A percentile compares a stretch with the other conserved stretches of the same genome.
Conservation (phyloP, 1,140 invertebrate species). For the Temnothorax longispinosus region DNA sequence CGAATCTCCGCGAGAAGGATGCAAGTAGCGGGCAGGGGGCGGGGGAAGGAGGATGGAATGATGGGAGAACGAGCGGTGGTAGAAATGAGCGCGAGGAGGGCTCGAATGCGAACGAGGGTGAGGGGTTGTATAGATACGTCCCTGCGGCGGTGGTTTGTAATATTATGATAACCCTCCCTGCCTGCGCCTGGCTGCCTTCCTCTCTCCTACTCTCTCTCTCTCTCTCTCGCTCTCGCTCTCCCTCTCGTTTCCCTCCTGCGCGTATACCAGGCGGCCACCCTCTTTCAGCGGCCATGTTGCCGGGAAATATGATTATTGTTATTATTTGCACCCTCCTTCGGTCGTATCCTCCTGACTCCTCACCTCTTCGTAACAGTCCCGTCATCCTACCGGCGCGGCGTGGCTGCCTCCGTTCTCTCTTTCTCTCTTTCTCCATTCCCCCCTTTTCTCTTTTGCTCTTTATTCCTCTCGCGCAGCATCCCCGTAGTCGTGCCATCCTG, state of each 20-base stretch:
- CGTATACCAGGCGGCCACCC: slow-evolving; percentile 78
- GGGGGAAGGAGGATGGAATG: neutral
- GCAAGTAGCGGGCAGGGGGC: neutral
- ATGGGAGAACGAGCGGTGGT: slow-evolving; percentile 23
- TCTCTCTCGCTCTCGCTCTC: slow-evolving; percentile 64
- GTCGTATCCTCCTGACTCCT: slow-evolving; percentile 79
- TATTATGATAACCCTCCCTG: slow-evolving; percentile 85
- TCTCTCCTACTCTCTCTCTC: slow-evolving; percentile 57
- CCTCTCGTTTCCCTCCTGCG: slow-evolving; percentile 70
- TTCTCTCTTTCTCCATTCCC: slow-evolving; percentile 21
- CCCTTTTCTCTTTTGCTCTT: slow-evolving; percentile 41
- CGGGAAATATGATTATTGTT: slow-evolving; percentile 86
- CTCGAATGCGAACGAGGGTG: slow-evolving; percentile 63
- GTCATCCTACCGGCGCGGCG: slow-evolving; percentile 64
- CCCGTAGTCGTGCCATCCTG: slow-evolving; percentile 42
- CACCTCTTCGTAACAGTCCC: slow-evolving; percentile 71
- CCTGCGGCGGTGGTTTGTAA: slow-evolving; percentile 85
- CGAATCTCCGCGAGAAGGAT: slow-evolving; percentile 52
- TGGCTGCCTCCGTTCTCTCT: slow-evolving; percentile 47
- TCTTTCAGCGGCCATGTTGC: slow-evolving; percentile 86
- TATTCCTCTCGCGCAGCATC: slow-evolving; percentile 50
- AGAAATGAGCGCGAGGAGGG: slow-evolving; percentile 49
- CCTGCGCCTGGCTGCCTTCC: slow-evolving; percentile 70
- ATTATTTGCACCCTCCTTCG: slow-evolving; percentile 85
- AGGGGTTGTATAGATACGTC: slow-evolving; percentile 84